A percentile compares a stretch with the other conserved stretches of the same genome.
These are phyloP conservation scores for Epinephelus moara DNA, from an alignment of 2,113 vertebrate genomes.

Conservation along the genomic window DNA sequence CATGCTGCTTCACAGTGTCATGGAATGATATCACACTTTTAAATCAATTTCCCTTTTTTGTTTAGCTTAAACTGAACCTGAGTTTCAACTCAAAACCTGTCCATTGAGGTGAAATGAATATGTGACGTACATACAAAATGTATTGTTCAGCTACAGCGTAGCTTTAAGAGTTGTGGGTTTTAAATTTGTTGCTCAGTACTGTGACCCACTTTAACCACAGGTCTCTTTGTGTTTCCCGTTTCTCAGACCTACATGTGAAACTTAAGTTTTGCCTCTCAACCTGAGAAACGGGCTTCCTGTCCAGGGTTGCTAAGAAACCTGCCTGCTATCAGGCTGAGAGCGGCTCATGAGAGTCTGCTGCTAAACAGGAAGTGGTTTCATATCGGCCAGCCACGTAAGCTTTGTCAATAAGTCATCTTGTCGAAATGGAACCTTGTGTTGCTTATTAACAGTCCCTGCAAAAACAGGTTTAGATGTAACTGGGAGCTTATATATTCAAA, in stretches of 20 bases:
- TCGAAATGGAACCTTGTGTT: background rate
- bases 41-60: background rate
- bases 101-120: background rate
- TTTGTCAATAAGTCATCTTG: background rate
- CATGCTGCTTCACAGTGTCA: no score
- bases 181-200: background rate
- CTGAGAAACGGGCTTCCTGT: slow-evolving; percentile 32
- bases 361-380: slow-evolving; percentile 63
- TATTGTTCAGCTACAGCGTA: background rate
- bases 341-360: background rate
- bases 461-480: background rate
- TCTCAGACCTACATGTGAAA: slow-evolving; percentile 25
- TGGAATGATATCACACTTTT: no score
- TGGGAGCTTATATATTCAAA: no score
- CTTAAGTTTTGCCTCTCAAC: background rate
- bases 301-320: slow-evolving; percentile 52
- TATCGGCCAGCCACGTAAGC: slow-evolving; percentile 28
- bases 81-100: background rate
- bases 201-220: slow-evolving; percentile 21
- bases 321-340: background rate
- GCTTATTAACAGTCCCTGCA: accelerated
- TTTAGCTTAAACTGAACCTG: background rate
- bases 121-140: background rate
- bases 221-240: slow-evolving; percentile 37
- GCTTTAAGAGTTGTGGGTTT: background rate